phyloP scores from a whole-genome alignment of 1,140 invertebrate genomes.

The Paracyclopina nana region DNA sequence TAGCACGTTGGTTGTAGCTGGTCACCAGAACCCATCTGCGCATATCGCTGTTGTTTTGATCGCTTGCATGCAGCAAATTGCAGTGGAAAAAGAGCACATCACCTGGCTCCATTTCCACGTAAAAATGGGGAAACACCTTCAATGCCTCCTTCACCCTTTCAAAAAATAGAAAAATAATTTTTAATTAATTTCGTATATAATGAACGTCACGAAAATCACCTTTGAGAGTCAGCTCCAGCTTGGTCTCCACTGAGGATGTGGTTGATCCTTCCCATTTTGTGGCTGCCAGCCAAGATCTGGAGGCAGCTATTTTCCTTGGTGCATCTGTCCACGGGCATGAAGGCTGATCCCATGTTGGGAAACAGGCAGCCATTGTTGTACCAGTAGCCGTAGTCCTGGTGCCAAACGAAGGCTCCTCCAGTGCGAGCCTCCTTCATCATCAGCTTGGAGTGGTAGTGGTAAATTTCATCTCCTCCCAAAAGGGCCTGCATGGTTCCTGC shows the following conservation, averaged over 20 bases:
- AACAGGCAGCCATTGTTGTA: constrained; percentile 20
- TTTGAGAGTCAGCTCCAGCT: constrained; percentile 15
- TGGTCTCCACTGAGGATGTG: constrained; percentile 18
- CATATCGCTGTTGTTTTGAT: constrained; percentile 17
- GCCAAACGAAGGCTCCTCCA: constrained; percentile 18
- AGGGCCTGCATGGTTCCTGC: constrained; percentile 19
- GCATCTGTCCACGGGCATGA: constrained; percentile 18
- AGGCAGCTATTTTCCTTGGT: constrained; percentile 18
- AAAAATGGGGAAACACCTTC: constrained; percentile 12
- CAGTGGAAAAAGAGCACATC: constrained; percentile 21
- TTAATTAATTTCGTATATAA: too few relatives aligned
- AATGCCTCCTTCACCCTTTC: constrained; percentile 16
- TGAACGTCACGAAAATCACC: too few relatives aligned
- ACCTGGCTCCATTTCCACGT: constrained; percentile 19
- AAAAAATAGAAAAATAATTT: too few relatives aligned
- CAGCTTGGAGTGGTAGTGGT: constrained; percentile 21
- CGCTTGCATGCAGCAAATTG: constrained; percentile 19
- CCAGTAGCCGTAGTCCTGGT: constrained; percentile 22
- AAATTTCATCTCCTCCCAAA: constrained; percentile 20
- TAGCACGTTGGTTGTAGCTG: constrained; percentile 18
- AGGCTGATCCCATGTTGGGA: constrained; percentile 19
- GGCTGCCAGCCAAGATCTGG: constrained; percentile 18
- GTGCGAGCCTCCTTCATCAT: constrained; percentile 20
- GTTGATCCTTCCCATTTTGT: constrained; percentile 17
- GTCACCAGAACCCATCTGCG: constrained; percentile 18